Evolutionary conservation across 2,888 invertebrate species (phyloP).

Genomic region (Fragum sueziense): DNA sequence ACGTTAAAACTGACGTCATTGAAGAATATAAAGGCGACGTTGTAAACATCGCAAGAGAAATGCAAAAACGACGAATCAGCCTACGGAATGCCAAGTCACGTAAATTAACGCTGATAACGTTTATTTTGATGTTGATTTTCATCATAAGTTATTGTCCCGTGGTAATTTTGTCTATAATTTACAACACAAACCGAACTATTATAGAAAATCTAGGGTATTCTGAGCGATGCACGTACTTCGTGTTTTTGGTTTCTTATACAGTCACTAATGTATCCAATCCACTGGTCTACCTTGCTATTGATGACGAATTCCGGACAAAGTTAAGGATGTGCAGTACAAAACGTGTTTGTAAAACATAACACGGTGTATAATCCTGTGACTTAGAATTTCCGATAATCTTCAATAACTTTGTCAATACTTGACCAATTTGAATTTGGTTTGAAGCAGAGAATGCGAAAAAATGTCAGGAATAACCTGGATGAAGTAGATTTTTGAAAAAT

Average conservation of each 20-base stretch:
- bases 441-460: too few species aligned
- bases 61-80: neutral
- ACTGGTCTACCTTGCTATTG: slow-evolving; percentile 8
- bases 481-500: too few species aligned
- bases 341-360: too few species aligned
- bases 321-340: too few species aligned
- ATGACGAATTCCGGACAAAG: neutral
- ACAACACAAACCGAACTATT: neutral
- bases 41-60: neutral
- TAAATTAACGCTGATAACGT: slow-evolving; percentile 7
- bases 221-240: neutral
- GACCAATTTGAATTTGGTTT: too few species aligned
- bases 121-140: slow-evolving; percentile 6
- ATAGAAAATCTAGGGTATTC: neutral
- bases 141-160: neutral
- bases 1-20: too few species aligned
- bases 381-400: too few species aligned
- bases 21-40: neutral
- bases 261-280: slow-evolving; percentile 22
- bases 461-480: too few species aligned
- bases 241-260: slow-evolving; percentile 10
- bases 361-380: too few species aligned
- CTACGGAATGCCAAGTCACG: slow-evolving; percentile 8
- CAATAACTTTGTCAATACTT: too few species aligned
- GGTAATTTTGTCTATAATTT: neutral